Evolutionary conservation across 2,888 invertebrate genomes (phyloP), one percentile per base, ranked within the genome.

Genomic region (Congeria kusceri): DNA sequence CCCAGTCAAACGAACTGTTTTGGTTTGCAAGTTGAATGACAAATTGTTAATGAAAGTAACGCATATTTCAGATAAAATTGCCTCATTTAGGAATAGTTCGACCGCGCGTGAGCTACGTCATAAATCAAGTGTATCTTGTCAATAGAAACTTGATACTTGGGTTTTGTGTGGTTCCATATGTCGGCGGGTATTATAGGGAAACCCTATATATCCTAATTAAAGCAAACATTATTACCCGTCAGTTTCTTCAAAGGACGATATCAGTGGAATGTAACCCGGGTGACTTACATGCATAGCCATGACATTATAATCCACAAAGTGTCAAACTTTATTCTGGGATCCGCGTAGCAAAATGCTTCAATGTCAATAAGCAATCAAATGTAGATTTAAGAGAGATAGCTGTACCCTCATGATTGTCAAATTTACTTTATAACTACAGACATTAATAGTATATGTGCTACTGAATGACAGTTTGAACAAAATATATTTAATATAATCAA

Each of bases 21-120:
- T 39, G 39, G 39, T 15, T 13, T 13, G 39, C 39, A 3, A 39
- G 39, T 49, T 76, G 78, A 78, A 69, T 78, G 78, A 73, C 78
- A 78, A 69, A 64, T 69, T 61, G 69, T 78, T 78, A 78, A 78
- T 78, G 72, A 78, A 56, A 64, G 63, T 25, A 58, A 64, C 32
- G 63, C 64, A 46, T 58, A 64, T 46, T 72, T 64, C 23, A 64
- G 63, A 46, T 58, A 64, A 58, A 59, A 57, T 56, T 28, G 71
- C 57, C 44, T 72, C 58, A 20, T 25, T 64, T 64, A 46, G 20
- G 20, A 56, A 29, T 23, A 18, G 15, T 64, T 28, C 27, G 18
- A 29, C 39, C 32, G 27, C 29, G 58, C 59, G 66, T 67, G 62
- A 49, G 65, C 46, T 62, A 44, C 47, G 61, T 61, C 59, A 61